Base-by-base conservation (phyloP, 2,888 invertebrate genomes). In the Athripsodes cinereus region DNA sequence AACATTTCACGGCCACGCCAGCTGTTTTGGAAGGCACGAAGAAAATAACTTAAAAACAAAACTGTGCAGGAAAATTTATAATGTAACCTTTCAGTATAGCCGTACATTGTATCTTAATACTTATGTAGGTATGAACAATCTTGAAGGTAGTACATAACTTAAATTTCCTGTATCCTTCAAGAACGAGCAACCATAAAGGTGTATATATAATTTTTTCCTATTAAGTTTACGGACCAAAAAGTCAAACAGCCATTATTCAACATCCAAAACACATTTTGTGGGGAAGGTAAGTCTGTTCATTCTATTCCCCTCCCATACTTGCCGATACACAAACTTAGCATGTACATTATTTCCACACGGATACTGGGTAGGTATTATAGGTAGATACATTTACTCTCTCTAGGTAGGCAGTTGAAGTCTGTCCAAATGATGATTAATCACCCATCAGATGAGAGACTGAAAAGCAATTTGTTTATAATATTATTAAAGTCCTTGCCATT, bases 401-500 rank as follows among this genome's bases (percentile, higher is more conserved):
- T 26, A 26, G 26, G 26, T 26, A 26, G 10, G 52, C 57, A 22
- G 44, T 11, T 31, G 52, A 57, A 47, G 52, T 57, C 26, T 40
- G 53, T 53, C 48, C 48, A 61, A 56, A 59, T 57, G 61, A 61
- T 61, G 61, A 61, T 61, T 58, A 61, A 61, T 61, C 55, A 44
- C 47, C 61, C 56, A 52, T 61, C 61, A 57, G 55, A 55, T 48
- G 48, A 56, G 54, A 57, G 44, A 40, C 40, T 46, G 58, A 40
- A 58, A 57, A 57, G 53, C 56, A 62, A 62, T 62, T 62, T 62
- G 59, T 62, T 62, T 62, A 62, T 62, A 62, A 62, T 62, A 53
- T 59, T 52, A 5, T n/a, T 13, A 16, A 40, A 40, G 40, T 40
- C 16, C n/a, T 40, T 13, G 2, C 16, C 8, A 8, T 26, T 5